phyloP scores from a whole-genome alignment of 35 echinoderm and acorn worm genomes.

The Heliocidaris tuberculata region DNA sequence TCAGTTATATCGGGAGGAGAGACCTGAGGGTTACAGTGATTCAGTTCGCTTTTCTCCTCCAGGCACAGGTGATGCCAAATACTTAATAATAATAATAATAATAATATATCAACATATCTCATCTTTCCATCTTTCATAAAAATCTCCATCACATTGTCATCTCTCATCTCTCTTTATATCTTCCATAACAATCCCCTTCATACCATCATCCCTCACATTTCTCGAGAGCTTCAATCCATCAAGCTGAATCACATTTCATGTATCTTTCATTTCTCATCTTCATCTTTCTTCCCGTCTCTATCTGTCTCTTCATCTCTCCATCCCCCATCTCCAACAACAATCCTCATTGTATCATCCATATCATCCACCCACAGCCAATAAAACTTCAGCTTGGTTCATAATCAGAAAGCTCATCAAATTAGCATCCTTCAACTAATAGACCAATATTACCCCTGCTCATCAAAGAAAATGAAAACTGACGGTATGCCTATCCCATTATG shows the following conservation, averaged over 20 bases:
- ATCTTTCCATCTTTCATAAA: background rate
- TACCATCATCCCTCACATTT: background rate
- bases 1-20: no score
- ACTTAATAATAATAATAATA: no score
- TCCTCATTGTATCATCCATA: background rate
- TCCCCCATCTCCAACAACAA: no score
- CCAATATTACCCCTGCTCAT: background rate
- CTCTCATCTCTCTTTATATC: background rate
- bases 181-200: background rate
- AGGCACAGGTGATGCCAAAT: no score
- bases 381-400: background rate
- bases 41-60: no score
- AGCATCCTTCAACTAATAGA: background rate
- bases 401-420: background rate
- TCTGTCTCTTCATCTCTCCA: background rate
- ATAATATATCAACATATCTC: background rate
- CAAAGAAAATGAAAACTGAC: background rate
- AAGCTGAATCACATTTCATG: background rate
- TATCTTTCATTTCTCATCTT: background rate
- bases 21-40: no score
- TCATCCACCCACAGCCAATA: background rate
- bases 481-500: background rate
- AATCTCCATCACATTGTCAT: background rate
- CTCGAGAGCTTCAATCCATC: background rate
- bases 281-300: background rate